These are phyloP conservation scores for Echiichthys vipera DNA, from an alignment of 2,797 vertebrate species.

Conservation along the genomic window DNA sequence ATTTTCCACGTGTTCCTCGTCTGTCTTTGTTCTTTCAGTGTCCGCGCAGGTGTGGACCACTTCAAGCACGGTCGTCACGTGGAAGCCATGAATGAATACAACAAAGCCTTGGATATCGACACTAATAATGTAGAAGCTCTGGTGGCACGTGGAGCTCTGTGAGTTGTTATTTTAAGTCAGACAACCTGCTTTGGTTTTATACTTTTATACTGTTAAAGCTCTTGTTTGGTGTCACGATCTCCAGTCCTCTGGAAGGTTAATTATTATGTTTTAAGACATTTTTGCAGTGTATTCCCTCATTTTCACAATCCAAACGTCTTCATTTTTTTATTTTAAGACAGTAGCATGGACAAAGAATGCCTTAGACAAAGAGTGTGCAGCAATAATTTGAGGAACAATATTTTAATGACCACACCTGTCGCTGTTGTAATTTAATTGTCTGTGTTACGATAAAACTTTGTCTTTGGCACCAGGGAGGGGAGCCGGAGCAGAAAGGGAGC, in stretches of 20 bases:
- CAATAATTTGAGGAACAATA: not conserved
- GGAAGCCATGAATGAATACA: slow-evolving; percentile 99
- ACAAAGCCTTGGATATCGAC: slow-evolving; percentile 97
- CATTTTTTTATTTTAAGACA: too few species aligned
- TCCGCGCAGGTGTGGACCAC: slow-evolving; percentile 94
- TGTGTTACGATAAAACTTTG: not conserved
- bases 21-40: slow-evolving; percentile 78
- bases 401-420: not conserved
- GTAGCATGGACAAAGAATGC: too few species aligned
- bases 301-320: too few species aligned
- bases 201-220: not conserved
- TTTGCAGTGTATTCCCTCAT: not conserved
- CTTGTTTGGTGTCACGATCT: not conserved
- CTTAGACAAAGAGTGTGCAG: not conserved
- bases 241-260: not conserved
- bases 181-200: not conserved
- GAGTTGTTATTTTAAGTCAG: slow-evolving; percentile 71
- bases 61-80: slow-evolving; percentile 95
- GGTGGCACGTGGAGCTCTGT: slow-evolving; percentile 97
- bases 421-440: not conserved
- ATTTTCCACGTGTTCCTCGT: not conserved
- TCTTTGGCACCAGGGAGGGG: not conserved
- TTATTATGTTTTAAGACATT: not conserved
- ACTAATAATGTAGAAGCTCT: slow-evolving; percentile 94
- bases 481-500: too few species aligned